Evolutionary conservation across 2,888 invertebrate genomes (phyloP), one percentile per base, ranked within the genome.

Genomic region (Pristionchus maxplancki): DNA sequence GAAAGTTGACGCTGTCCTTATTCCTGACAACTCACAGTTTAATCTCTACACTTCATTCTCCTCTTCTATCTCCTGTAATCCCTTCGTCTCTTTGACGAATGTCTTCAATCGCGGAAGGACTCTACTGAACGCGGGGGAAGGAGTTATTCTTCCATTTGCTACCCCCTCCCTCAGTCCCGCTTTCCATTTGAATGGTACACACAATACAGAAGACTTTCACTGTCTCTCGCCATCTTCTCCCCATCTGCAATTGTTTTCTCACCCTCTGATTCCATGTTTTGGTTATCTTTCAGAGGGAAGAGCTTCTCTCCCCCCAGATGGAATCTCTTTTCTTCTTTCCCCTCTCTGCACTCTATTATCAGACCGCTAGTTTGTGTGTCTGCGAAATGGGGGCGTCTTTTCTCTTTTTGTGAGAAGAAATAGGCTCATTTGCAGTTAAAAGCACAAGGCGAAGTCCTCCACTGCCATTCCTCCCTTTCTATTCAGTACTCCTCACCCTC

Each of bases 351-450:
- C 82, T 82, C 82, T 58, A 82, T 50, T 82, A 50, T 58, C 50
- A 82, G 82, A 53, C 82, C 24, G 15, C 50, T 8, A 53, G 82
- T 81, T 44, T 50, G 44, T 78, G n/a, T 37, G 81, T 48, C 53
- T 48, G 74, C 74, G 31, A 83, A 83, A 53, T 83, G 82, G 82
- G 53, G 53, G 50, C 82, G 50, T 53, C 81, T 81, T 74, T 74
- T 50, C 53, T 83, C 82, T 53, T 83, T 53, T 53, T 83, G 85
- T 40, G 85, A 71, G 86, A 87, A 87, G 67, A 87, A 87, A 87
- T 50, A 87, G 71, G 86, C 86, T 87, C 86, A 87, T 87, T 87
- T 87, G 86, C 86, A 87, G 86, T 87, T 87, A 87, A 87, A 53
- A 71, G 67, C 71, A 44, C 44, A 64, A 62, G 85, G 28, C 34